Evolutionary conservation across 30 jellyfish, hydroid and myxozoan genomes (phyloP), one percentile per base, ranked within the genome.

Genomic region (Cassiopea xamachana): DNA sequence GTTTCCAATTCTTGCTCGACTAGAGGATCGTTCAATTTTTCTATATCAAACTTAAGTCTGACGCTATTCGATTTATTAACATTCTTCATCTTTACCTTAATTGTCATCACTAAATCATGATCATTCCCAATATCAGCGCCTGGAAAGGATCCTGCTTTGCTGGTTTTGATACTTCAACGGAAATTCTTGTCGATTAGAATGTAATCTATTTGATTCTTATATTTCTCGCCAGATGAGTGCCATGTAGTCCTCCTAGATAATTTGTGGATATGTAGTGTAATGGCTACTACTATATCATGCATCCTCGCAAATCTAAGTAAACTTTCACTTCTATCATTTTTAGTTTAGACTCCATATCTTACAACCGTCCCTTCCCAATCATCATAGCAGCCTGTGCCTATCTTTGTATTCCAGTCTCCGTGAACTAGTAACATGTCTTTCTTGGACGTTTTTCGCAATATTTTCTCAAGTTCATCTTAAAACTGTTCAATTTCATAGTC

Each of bases 361-460:
- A 83, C 86, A 77, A 47, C 75, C 2, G 77, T 75, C 27, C 93
- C 82, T 10, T 46, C 16, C 88, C 61, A 71, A 18, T 87, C 86
- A 8, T 27, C 94, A 61, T 87, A 60, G 13, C 92, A 81, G 61
- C 62, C 83, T 75, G 90, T 44, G 16, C 94, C 94, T 12, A 87
- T 64, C 48, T 10, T 48, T 13, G 91, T 73, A 75, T 87, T 87
- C 90, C 90, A 87, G 89, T 86, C 91, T 44, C 94, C 90, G 39
- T 46, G 73, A 9, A 77, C 46, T 13, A 87, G 46, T 44, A 58
- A 10, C 0, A 87, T 76, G 14, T 87, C 94, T 72, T 75, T 87
- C 84, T 64, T 60, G 17, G 77, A 48, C n/a, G 58, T 58, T 45
- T 85, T 46, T 69, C 73, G 5, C n/a, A 5, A 3, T 51, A 15